These are phyloP conservation scores for human DNA, from an alignment of 2,113 vertebrate species.

Conservation along the genomic window GRCh38 chr3:57510001-57510500, in stretches of 20 bases:
- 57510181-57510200: neutral
- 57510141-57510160: conserved; percentile 16
- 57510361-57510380: neutral
- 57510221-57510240: conserved; percentile 4
- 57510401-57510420: neutral
- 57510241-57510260: neutral
- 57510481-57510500: neutral
- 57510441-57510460: neutral
- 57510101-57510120: neutral
- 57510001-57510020: neutral
- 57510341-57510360: neutral
- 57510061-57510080: neutral
- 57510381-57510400: neutral
- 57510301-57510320: conserved; percentile 6
- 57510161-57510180: neutral
- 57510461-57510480: neutral
- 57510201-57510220: conserved; percentile 10
- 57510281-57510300: conserved; percentile 17
- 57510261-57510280: neutral
- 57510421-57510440: neutral
- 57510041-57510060: neutral
- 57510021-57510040: neutral
- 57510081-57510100: neutral
- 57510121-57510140: conserved; percentile 13
- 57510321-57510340: conserved; percentile 42